A percentile compares a stretch with the other conserved stretches of the same genome.
Conservation (phyloP, 1,140 invertebrate genomes). For the Streblospio benedicti region DNA sequence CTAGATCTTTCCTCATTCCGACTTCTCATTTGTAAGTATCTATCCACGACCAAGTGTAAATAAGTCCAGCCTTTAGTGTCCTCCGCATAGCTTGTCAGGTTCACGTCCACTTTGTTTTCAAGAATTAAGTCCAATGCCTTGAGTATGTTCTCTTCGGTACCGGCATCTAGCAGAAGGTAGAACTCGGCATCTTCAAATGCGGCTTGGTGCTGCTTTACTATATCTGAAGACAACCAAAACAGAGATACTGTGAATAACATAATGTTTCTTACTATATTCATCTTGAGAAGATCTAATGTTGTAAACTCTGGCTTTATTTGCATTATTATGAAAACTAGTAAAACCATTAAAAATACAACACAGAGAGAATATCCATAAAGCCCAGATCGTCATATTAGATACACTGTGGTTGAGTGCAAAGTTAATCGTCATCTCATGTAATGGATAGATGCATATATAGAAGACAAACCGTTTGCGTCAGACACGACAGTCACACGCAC, state of each 20-base stretch:
- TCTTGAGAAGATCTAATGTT: too few relatives aligned
- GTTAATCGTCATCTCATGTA: not conserved
- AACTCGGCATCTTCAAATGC: slow-evolving; percentile 16
- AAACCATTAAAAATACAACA: too few relatives aligned
- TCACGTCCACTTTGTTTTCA: slow-evolving; percentile 2
- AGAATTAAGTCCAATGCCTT: slow-evolving; percentile 12
- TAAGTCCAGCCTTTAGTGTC: slow-evolving; percentile 19
- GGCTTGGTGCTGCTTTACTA: not conserved
- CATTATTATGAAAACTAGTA: too few relatives aligned
- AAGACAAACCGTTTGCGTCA: not conserved
- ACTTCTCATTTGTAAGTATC: slow-evolving; percentile 10
- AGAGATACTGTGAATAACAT: too few relatives aligned
- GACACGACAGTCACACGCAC: not conserved
- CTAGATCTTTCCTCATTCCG: slow-evolving; percentile 11
- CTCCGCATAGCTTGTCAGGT: slow-evolving; percentile 2
- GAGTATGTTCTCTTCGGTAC: slow-evolving; percentile 3
- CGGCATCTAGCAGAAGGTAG: slow-evolving; percentile 3
- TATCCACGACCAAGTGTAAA: slow-evolving; percentile 20
- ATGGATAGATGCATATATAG: not conserved
- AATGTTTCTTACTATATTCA: too few relatives aligned
- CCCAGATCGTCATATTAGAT: too few relatives aligned
- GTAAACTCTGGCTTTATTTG: too few relatives aligned
- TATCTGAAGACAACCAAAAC: too few relatives aligned
- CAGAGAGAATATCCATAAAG: too few relatives aligned
- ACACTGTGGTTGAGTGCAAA: not conserved